A percentile compares a stretch with the other conserved stretches of the same genome.
Evolutionary conservation across 37 sponge, comb jelly and placozoan species (phyloP).

Genomic region (Halichondria panicea): DNA sequence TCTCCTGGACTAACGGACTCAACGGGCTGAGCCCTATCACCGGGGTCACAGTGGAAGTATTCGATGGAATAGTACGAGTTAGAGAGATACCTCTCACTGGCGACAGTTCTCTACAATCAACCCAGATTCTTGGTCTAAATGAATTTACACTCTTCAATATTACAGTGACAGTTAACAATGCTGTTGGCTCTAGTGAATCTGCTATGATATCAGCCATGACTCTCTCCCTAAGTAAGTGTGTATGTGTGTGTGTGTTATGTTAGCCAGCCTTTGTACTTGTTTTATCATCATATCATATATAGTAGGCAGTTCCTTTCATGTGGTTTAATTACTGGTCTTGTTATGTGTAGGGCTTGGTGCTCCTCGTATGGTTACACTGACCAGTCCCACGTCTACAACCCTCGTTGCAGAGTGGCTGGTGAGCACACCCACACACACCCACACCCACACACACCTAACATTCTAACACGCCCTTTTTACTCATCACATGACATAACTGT

Average conservation of each 20-base stretch:
- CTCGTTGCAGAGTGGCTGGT: too few relatives aligned
- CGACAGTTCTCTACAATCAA: not conserved
- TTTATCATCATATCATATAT: not conserved
- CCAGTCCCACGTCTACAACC: too few relatives aligned
- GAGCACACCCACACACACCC: too few relatives aligned
- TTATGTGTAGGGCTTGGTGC: too few relatives aligned
- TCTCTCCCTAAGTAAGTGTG: constrained; percentile 26
- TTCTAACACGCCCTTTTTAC: too few relatives aligned
- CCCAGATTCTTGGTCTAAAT: not conserved
- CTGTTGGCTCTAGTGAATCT: constrained; percentile 1
- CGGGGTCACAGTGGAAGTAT: not conserved
- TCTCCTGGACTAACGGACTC: constrained; percentile 12
- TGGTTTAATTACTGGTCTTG: too few relatives aligned
- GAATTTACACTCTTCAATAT: constrained; percentile 9
- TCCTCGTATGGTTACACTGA: too few relatives aligned
- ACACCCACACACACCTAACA: too few relatives aligned
- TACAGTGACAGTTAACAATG: constrained; percentile 10
- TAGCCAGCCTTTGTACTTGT: not conserved
- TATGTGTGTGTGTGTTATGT: too few relatives aligned
- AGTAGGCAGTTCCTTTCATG: too few relatives aligned
- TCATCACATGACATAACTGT: too few relatives aligned
- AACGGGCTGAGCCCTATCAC: constrained; percentile 24
- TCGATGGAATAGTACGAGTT: not conserved
- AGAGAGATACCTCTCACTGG: too few relatives aligned
- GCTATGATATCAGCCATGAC: constrained; percentile 1